Evolutionary conservation across 2,888 invertebrate species (phyloP).

Genomic region (Pyrgus malvae): DNA sequence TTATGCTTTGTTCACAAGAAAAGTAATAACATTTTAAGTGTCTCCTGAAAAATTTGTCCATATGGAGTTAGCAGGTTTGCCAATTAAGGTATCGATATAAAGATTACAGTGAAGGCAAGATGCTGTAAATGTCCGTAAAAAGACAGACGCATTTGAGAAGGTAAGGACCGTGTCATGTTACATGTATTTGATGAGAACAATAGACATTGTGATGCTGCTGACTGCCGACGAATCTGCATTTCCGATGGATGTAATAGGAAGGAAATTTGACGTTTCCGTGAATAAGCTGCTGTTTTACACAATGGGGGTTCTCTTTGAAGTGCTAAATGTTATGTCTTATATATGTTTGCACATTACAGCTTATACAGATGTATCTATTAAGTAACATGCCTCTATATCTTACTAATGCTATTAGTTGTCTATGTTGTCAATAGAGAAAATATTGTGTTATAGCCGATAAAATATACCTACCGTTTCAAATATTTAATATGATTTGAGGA

Average conservation of each 20-base stretch:
- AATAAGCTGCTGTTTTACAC: constrained; percentile 3
- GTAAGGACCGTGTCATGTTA: constrained; percentile 21
- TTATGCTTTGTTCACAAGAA: too few species aligned
- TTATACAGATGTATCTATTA: too few species aligned
- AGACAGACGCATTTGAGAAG: constrained; percentile 17
- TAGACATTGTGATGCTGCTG: constrained; percentile 14
- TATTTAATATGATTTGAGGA: too few species aligned
- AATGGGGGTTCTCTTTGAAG: constrained; percentile 3
- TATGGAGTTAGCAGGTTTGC: too few species aligned
- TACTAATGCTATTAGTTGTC: too few species aligned
- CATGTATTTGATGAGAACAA: constrained; percentile 25
- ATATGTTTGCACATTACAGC: neutral
- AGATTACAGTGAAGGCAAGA: neutral
- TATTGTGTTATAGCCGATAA: too few species aligned
- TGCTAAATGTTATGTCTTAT: neutral
- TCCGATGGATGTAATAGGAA: constrained; percentile 23
- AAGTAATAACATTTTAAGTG: too few species aligned
- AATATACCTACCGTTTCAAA: too few species aligned
- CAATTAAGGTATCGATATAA: too few species aligned
- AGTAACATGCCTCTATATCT: too few species aligned
- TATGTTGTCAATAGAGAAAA: too few species aligned
- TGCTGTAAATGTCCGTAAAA: constrained; percentile 15
- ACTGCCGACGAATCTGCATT: constrained; percentile 19
- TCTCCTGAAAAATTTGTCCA: too few species aligned
- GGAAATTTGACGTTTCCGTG: constrained; percentile 25